Percentiles rank a stretch among this genome's conserved stretches.
Conservation (phyloP, 2,113 vertebrate species). For the Mesoclemmys tuberculata region DNA sequence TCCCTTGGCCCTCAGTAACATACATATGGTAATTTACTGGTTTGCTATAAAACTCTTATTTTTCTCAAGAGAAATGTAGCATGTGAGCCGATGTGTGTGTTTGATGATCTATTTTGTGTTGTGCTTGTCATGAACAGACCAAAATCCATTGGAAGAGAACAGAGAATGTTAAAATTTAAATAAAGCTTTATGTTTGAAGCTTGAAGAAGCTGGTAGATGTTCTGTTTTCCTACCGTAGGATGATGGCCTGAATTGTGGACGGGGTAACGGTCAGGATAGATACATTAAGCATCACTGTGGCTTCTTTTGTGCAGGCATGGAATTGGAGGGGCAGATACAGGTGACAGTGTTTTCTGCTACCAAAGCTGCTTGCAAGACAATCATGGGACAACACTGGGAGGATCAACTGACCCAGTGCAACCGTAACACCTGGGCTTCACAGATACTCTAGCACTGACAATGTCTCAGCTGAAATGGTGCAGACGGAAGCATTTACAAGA, state of each 20-base stretch:
- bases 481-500: not conserved
- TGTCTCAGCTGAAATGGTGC: constrained; percentile 3
- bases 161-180: not conserved
- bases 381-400: not conserved
- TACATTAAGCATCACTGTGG: not conserved
- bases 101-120: not conserved
- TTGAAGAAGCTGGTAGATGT: not conserved
- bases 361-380: not conserved
- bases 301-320: not conserved
- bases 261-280: not conserved
- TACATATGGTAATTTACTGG: not conserved
- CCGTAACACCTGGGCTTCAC: fast-evolving
- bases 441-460: not conserved
- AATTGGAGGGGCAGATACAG: not conserved
- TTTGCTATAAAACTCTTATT: not conserved
- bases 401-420: not conserved
- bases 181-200: not conserved
- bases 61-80: not conserved
- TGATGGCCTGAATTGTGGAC: not conserved
- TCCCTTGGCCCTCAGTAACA: not conserved
- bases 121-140: not conserved
- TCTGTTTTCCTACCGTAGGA: not conserved
- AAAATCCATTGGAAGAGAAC: not conserved
- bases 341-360: not conserved
- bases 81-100: fast-evolving